phyloP scores from a whole-genome alignment of 2,797 vertebrate genomes.

The Crypturellus tataupa region DNA sequence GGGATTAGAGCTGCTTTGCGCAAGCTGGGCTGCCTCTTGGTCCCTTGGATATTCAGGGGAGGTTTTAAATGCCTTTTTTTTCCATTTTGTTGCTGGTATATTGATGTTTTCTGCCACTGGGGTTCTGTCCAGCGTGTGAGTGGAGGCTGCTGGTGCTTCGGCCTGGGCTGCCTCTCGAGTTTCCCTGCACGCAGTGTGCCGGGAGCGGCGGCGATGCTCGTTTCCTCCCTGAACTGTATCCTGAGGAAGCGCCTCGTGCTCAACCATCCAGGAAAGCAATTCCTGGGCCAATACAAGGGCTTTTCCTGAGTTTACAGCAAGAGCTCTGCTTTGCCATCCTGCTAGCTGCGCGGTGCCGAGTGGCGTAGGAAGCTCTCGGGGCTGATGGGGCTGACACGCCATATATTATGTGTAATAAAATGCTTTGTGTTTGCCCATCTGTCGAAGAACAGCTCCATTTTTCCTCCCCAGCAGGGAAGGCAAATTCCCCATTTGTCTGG shows the following conservation, averaged over 20 bases:
- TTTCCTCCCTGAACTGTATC: neutral
- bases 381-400: neutral
- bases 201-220: neutral
- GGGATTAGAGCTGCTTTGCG: neutral
- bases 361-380: rapidly evolving
- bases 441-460: neutral
- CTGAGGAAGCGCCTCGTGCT: neutral
- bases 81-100: too few species aligned
- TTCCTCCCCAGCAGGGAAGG: neutral
- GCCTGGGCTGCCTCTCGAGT: neutral
- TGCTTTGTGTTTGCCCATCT: neutral
- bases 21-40: neutral
- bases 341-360: neutral
- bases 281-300: neutral
- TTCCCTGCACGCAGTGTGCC: neutral
- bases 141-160: neutral
- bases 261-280: neutral
- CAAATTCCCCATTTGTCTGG: neutral
- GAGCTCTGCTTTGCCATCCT: neutral
- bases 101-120: neutral
- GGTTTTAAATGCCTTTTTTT: neutral
- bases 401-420: neutral
- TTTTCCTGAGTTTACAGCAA: neutral
- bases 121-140: neutral
- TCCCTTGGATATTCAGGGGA: neutral